Evolutionary conservation across 2,113 vertebrate genomes (phyloP).

Genomic region (Hippocampus zosterae): DNA sequence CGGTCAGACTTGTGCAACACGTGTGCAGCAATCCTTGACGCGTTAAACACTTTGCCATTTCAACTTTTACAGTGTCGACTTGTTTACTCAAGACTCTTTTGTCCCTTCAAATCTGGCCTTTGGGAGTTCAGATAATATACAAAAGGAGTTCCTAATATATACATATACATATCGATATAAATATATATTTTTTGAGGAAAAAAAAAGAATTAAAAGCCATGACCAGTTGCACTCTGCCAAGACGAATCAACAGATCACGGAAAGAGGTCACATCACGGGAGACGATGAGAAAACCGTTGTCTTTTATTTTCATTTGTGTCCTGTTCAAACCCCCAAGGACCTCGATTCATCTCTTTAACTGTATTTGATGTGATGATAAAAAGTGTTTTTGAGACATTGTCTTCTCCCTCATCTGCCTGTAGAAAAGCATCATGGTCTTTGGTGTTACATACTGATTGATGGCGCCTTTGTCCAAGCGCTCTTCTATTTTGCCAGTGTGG

Average conservation of each 20-base stretch:
- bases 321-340: conserved; percentile 21
- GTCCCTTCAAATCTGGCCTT: conserved; percentile 12
- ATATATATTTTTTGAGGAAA: conserved; percentile 23
- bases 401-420: conserved; percentile 59
- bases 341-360: conserved; percentile 46
- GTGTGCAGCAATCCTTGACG: conserved; percentile 35
- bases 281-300: conserved; percentile 44
- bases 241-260: conserved; percentile 59
- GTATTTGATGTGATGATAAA: conserved; percentile 65
- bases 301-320: conserved; percentile 28
- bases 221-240: conserved; percentile 65
- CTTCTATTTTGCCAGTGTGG: conserved; percentile 60
- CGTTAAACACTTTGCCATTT: conserved; percentile 54
- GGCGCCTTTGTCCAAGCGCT: conserved; percentile 54
- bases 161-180: conserved; percentile 2
- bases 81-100: conserved; percentile 50
- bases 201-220: conserved; percentile 57
- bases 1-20: conserved; percentile 15
- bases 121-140: conserved; percentile 20
- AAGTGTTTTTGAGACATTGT: conserved; percentile 56
- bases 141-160: conserved; percentile 42
- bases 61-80: conserved; percentile 44
- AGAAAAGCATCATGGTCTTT: conserved; percentile 58
- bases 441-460: conserved; percentile 53
- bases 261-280: conserved; percentile 44